A percentile compares a stretch with the other conserved stretches of the same genome.
Conservation (phyloP, 2,113 vertebrate genomes). For the Osmerus mordax region DNA sequence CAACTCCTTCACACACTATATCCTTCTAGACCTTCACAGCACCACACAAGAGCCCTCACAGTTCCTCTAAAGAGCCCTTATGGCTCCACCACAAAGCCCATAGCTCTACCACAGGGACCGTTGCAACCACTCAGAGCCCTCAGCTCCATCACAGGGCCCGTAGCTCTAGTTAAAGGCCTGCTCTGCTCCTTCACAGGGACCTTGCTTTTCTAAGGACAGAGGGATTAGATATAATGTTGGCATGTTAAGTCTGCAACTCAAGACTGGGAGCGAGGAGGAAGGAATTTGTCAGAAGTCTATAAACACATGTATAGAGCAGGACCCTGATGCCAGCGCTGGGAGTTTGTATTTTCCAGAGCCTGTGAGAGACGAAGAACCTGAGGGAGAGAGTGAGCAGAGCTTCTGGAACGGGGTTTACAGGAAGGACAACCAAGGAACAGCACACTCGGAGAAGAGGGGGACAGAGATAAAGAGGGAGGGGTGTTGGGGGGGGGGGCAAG, state of each 20-base stretch:
- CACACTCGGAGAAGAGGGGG: slow-evolving; percentile 41
- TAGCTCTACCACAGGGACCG: not conserved
- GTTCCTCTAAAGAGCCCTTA: too few species aligned
- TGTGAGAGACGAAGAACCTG: slow-evolving; percentile 38
- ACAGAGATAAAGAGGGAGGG: slow-evolving; percentile 33
- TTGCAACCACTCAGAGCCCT: not conserved
- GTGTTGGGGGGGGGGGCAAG: slow-evolving; percentile 31
- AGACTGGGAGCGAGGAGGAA: slow-evolving; percentile 62
- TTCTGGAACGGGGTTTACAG: slow-evolving; percentile 76
- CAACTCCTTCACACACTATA: too few species aligned
- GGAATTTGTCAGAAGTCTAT: slow-evolving; percentile 73
- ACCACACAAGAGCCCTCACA: too few species aligned
- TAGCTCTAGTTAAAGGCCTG: slow-evolving; percentile 44
- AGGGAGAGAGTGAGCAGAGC: slow-evolving; percentile 60
- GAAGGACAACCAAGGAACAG: slow-evolving; percentile 84
- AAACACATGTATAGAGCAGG: slow-evolving; percentile 64
- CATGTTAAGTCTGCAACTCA: slow-evolving; percentile 57
- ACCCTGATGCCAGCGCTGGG: slow-evolving; percentile 54
- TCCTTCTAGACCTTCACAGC: too few species aligned
- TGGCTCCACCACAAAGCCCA: too few species aligned
- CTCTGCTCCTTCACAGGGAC: slow-evolving; percentile 45
- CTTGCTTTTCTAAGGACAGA: slow-evolving; percentile 47
- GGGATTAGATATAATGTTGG: slow-evolving; percentile 68
- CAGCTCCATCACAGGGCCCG: slow-evolving; percentile 40
- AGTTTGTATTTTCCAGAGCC: slow-evolving; percentile 60